phyloP scores from a whole-genome alignment of 1,140 invertebrate species.

The Brachionus rotundiformis region DNA sequence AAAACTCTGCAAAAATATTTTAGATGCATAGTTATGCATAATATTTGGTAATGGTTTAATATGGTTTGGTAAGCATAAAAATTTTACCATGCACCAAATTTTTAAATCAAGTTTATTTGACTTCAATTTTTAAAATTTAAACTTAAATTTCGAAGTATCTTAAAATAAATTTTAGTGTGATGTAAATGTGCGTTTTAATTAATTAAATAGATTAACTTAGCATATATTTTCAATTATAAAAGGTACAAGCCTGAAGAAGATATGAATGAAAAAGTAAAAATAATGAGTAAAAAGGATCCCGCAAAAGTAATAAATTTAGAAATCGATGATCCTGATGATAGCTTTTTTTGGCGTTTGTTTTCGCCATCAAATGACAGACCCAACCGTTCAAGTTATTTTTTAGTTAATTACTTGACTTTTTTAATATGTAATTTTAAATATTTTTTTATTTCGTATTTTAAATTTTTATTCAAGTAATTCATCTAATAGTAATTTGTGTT shows the following conservation, averaged over 20 bases:
- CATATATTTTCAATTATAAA: too few relatives aligned
- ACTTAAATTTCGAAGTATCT: too few relatives aligned
- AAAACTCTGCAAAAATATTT: too few relatives aligned
- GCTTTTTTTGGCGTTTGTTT: not conserved
- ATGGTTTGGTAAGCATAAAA: too few relatives aligned
- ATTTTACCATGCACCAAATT: too few relatives aligned
- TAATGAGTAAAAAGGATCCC: not conserved
- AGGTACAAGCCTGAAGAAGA: conserved; percentile 18
- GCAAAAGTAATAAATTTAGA: not conserved
- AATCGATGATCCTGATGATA: not conserved
- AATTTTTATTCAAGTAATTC: not conserved
- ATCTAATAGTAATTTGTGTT: conserved; percentile 8
- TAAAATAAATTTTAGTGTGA: too few relatives aligned
- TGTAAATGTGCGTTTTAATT: too few relatives aligned
- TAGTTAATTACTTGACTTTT: conserved; percentile 24
- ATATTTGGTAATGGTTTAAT: too few relatives aligned
- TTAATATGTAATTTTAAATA: not conserved
- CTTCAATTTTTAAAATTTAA: too few relatives aligned
- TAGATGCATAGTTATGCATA: too few relatives aligned
- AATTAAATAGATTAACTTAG: too few relatives aligned
- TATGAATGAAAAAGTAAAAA: not conserved
- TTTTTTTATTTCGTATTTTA: not conserved
- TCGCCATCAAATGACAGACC: not conserved
- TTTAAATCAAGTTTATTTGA: too few relatives aligned
- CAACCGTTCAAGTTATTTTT: not conserved